Evolutionary conservation across 2,113 vertebrate species (phyloP), one percentile per base, ranked within the genome.

Genomic region (Prunella himalayana): DNA sequence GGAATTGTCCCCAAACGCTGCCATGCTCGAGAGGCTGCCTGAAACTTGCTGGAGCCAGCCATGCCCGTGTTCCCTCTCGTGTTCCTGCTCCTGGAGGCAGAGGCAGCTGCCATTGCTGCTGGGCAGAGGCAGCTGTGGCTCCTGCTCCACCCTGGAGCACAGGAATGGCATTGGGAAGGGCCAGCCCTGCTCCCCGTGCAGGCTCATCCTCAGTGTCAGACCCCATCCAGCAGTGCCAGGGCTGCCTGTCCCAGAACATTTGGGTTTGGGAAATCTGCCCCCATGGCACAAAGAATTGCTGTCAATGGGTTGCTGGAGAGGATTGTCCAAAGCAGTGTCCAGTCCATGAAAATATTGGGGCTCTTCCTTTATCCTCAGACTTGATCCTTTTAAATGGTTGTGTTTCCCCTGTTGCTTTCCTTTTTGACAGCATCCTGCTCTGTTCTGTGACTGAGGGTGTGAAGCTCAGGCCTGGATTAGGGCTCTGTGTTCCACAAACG

Each of bases 91-190:
- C 2, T 4, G 66, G 71, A 14, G 47, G 18, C 2, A 3, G 54
- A 33, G 80, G 69, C 81, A 63, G 76, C 76, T 66, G 69, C 73
- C 11, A 0, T 7, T 0, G 12, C 39, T 16, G 44, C 30, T 54
- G 13, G 12, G 66, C 4, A 1, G 15, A 28, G 37, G 76, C 56
- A 35, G 33, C 27, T 1, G 31, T 10, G 59, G 25, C 57, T 57
- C 13, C 9, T 30, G 47, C 3, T 57, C 16, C 21, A 4, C 21
- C 60, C 33, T 65, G 1, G 4, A n/a, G 77, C 68, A 2, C 23
- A 7, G 0, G 0, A 3, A 1, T 0, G 10, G 64, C 12, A 0
- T 3, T 0, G 2, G 39, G 30, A 5, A 6, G 56, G 68, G 53
- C 21, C 27, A 3, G 6, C 39, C 5, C 33, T 13, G 44, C 37